Base-by-base conservation (phyloP, 1,140 invertebrate species). In the Drosophila pandora region DNA sequence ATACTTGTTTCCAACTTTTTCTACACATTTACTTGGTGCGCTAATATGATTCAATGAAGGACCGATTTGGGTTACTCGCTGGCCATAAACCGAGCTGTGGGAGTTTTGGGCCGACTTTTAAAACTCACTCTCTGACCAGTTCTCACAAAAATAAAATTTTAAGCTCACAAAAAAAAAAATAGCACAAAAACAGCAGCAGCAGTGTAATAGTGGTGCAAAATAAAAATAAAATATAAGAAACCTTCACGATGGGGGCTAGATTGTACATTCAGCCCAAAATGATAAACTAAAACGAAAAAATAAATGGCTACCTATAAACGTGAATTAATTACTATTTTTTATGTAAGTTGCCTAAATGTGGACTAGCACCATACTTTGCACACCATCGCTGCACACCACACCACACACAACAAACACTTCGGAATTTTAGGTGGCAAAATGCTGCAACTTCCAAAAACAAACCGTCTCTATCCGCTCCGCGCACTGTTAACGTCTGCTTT, bases 401-500 rank as follows among this genome's bases (percentile, higher is more conserved):
- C 25, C 25, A 28, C 6, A 28, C 34, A 37, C 12, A 37, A 12
- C 12, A n/a, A 10, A 37, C 10, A 37, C 34, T 37, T 37, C 12
- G 34, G 12, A 12, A 4, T 37, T 37, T 37, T 37, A 37, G 34
- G 34, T 37, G 34, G 34, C 34, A 43, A 43, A 61, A 58, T 32
- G 41, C 53, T 61, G 47, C 68, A 71, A 59, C 69, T 61, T 37
- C 50, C 50, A 59, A 65, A 49, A 43, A 43, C 41, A 60, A 61
- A 62, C 64, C 73, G 73, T 25, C 82, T 61, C 83, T 63, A 62
- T 61, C 63, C 71, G 65, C 50, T 56, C 61, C 60, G 63, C 45
- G 68, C 64, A 48, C 58, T 61, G 76, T 68, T 73, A 69, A 91
- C 82, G 90, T 91, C 90, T 76, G 85, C 79, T 84, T 76, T 58